Conservation (phyloP, 2,113 vertebrate genomes). For the Turnix velox region DNA sequence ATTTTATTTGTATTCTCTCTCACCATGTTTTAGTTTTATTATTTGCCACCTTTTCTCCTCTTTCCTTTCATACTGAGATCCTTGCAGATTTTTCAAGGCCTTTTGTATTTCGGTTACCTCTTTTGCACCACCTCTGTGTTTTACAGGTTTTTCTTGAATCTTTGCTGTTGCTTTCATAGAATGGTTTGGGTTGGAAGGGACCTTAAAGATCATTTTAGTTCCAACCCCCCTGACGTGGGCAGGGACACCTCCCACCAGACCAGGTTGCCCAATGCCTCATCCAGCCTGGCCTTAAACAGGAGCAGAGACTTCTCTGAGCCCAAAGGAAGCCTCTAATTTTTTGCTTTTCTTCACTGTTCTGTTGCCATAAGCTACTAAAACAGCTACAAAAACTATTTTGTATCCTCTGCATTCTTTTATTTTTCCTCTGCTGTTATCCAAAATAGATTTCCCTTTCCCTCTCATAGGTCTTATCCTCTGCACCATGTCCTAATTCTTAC, state of each 20-base stretch:
- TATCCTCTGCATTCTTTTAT: not conserved
- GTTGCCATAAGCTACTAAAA: not conserved
- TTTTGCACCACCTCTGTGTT: not conserved
- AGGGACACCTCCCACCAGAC: too few relatives aligned
- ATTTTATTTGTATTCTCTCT: not conserved
- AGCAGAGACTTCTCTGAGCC: too few relatives aligned
- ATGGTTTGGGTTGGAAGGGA: too few relatives aligned
- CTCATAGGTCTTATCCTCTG: not conserved
- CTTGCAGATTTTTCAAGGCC: not conserved
- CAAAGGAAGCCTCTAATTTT: not conserved
- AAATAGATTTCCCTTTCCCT: not conserved
- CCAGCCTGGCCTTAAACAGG: too few relatives aligned
- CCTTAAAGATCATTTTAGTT: too few relatives aligned
- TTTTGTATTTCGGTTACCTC: not conserved
- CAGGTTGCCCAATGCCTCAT: too few relatives aligned
- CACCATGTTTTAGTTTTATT: not conserved
- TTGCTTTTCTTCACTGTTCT: not conserved
- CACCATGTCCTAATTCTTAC: not conserved
- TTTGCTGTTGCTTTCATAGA: not conserved
- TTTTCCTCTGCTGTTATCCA: not conserved
- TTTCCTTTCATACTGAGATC: not conserved
- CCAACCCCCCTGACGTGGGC: too few relatives aligned
- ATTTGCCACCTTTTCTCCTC: not conserved
- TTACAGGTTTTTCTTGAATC: not conserved
- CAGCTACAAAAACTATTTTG: not conserved